Percentiles rank a stretch among this genome's conserved stretches.
phyloP scores from a whole-genome alignment of 1,140 invertebrate species.

The Lasioglossum baleicum region DNA sequence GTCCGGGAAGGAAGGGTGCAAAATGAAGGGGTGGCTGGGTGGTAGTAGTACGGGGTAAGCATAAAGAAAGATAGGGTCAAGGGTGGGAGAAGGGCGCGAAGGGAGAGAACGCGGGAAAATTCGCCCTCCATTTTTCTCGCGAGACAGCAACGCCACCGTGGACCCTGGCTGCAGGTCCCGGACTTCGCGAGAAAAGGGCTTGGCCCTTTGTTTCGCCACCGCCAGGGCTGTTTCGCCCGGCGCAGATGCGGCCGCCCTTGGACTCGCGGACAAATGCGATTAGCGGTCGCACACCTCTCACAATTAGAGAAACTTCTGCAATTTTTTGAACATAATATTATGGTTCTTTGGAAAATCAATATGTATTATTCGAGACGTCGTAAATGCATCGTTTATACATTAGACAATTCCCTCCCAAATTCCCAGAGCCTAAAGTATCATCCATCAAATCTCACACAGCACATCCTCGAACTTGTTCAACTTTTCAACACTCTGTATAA shows the following conservation, averaged over 20 bases:
- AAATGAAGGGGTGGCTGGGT: no score
- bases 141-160: constrained; percentile 55
- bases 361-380: no score
- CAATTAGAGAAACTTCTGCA: no score
- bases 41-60: background rate
- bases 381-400: no score
- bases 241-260: constrained; percentile 14
- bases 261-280: background rate
- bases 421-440: no score
- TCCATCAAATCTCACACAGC: no score
- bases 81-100: no score
- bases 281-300: background rate
- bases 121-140: constrained; percentile 64
- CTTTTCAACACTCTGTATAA: no score
- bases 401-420: no score
- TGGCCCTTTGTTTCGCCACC: constrained; percentile 39
- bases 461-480: no score
- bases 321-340: no score
- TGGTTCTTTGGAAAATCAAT: no score
- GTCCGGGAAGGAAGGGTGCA: background rate
- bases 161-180: constrained; percentile 29
- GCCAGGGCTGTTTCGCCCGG: constrained; percentile 55
- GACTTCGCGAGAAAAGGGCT: constrained; percentile 44
- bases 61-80: background rate
- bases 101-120: constrained; percentile 59